Evolutionary conservation across 1,140 invertebrate genomes (phyloP).

Genomic region (Chironomus tepperi): DNA sequence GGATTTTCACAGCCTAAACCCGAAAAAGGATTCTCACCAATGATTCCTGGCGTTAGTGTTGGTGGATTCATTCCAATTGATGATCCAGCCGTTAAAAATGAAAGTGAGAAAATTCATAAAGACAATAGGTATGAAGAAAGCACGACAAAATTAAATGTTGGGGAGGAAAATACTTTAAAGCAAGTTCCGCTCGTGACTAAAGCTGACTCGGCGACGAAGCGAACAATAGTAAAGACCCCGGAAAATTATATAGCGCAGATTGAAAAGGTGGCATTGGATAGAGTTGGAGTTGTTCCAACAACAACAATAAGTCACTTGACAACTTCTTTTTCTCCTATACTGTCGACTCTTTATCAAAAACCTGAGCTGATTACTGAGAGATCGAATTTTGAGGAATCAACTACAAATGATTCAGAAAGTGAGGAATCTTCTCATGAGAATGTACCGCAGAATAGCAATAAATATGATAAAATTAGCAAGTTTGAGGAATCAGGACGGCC

Average conservation of each 20-base stretch:
- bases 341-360: background rate
- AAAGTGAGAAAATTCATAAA: background rate
- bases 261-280: background rate
- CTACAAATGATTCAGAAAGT: constrained; percentile 12
- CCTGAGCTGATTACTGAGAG: background rate
- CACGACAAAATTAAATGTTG: background rate
- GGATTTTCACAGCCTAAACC: background rate
- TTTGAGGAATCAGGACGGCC: background rate
- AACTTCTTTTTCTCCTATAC: background rate
- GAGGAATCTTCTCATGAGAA: background rate
- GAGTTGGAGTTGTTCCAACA: background rate
- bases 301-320: background rate
- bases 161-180: background rate
- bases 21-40: constrained; percentile 60
- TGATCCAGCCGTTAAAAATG: constrained; percentile 42
- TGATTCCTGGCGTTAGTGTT: constrained; percentile 50
- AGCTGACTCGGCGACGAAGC: background rate
- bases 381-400: background rate
- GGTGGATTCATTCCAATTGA: constrained; percentile 61
- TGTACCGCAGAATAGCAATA: background rate
- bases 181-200: background rate
- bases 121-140: background rate
- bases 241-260: background rate
- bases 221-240: background rate
- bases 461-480: background rate